phyloP scores from a whole-genome alignment of 2,113 vertebrate species.

The Uria lomvia region DNA sequence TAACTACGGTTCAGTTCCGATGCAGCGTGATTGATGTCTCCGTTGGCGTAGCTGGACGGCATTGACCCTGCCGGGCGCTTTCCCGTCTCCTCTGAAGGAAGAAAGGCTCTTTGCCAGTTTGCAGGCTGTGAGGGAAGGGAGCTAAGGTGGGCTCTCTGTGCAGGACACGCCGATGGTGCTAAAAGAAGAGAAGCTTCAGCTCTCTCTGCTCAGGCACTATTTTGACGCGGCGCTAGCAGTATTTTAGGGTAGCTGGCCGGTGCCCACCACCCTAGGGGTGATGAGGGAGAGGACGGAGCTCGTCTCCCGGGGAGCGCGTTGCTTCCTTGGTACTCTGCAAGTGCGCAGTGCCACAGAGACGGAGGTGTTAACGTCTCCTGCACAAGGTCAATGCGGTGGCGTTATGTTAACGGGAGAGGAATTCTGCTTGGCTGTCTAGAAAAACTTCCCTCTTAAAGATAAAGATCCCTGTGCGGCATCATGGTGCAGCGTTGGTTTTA shows the following conservation, averaged over 20 bases:
- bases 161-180: fast-evolving
- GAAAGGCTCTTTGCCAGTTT: neutral
- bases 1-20: slow-evolving; percentile 41
- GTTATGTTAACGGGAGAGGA: neutral
- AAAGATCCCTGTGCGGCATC: neutral
- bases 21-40: slow-evolving; percentile 8
- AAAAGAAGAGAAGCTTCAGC: neutral
- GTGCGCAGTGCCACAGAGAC: fast-evolving
- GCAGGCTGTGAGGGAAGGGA: neutral
- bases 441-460: neutral
- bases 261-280: fast-evolving
- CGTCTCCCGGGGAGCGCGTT: fast-evolving
- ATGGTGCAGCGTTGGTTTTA: fast-evolving
- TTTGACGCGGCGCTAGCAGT: neutral
- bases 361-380: neutral
- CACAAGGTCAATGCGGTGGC: neutral
- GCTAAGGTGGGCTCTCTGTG: too few species aligned
- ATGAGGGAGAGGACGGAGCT: neutral
- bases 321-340: neutral
- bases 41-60: neutral
- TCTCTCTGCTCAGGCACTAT: neutral
- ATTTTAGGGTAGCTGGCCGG: too few species aligned
- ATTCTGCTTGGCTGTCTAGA: neutral
- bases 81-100: neutral
- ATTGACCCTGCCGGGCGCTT: neutral